Base-by-base conservation (phyloP, 2,113 vertebrate genomes). In the Loxodonta africana region DNA sequence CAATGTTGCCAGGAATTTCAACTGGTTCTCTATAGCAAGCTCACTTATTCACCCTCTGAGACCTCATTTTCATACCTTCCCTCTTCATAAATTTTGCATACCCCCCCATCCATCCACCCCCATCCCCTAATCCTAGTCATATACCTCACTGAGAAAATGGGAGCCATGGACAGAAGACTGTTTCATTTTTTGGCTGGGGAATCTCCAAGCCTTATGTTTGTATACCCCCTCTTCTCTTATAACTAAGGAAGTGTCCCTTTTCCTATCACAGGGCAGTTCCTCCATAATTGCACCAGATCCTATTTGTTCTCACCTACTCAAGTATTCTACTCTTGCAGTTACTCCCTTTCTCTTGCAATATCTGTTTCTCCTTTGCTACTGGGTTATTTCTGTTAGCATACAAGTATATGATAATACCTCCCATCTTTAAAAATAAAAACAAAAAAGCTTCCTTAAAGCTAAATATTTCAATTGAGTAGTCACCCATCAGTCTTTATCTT, bases 1-100 rank as follows among this genome's bases (percentile, higher is more conserved):
- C 73, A 84, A 3, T 82, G 78, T 21, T 96, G 20, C 11, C 25
- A 77, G 53, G n/a, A 96, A 93, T 95, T 96, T 91, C 65, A 81
- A 33, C 62, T 95, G 5, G 73, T 94, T 85, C 4, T 92, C 9
- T 90, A 60, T 14, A 91, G 30, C 6, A 86, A 76, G 30, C 76
- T 88, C 11, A 53, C 53, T 81, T 96, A 85, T 84, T 48, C 37
- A 95, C 17, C 57, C 21, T 86, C 41, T 80, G 48, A 92, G 6
- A 71, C 17, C 14, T 93, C 48, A 74, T 74, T 95, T 95, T 85
- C 53, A 62, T 91, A 53, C 30, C 5, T 78, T 81, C 41, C 74
- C 4, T 84, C 48, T 92, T 90, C 17, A 25, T 84, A 95, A 87
- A 88, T 26, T 65, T 83, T 77, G 15, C 51, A 26, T 17, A 25